Evolutionary conservation across 2,113 vertebrate species (phyloP).

Genomic region (Seriola quinqueradiata): DNA sequence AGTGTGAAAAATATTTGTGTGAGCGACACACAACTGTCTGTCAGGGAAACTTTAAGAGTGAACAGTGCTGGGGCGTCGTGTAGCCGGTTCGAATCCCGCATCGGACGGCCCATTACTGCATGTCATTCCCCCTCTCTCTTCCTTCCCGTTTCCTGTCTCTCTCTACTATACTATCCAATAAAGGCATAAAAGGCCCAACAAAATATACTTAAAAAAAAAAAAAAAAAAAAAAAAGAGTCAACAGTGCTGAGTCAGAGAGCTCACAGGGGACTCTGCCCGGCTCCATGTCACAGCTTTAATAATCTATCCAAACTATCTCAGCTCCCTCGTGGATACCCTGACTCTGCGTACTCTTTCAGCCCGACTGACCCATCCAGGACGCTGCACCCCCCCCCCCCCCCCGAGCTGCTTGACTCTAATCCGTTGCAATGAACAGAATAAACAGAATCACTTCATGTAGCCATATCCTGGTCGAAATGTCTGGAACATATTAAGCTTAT

Average conservation of each 20-base stretch:
- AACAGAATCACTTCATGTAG: background rate
- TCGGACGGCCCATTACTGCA: no score
- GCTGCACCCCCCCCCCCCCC: conserved; percentile 16
- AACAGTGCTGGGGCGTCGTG: conserved; percentile 1
- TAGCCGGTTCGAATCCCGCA: no score
- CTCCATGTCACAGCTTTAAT: conserved; percentile 38
- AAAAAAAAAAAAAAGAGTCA: background rate
- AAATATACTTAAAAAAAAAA: no score
- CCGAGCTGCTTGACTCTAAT: background rate
- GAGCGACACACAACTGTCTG: conserved; percentile 1
- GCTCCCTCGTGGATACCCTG: background rate
- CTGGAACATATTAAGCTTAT: background rate
- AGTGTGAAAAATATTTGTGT: conserved; percentile 18
- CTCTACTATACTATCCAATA: no score
- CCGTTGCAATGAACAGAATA: background rate
- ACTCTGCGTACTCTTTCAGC: background rate
- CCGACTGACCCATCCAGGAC: conserved; percentile 3
- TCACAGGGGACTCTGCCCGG: conserved; percentile 10
- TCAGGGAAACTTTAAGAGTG: background rate
- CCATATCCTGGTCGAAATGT: background rate
- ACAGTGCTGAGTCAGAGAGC: conserved; percentile 35
- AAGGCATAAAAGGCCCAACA: no score
- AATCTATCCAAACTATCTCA: conserved; percentile 44
- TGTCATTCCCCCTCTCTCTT: no score
- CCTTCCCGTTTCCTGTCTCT: no score